Conservation (phyloP, 1,140 invertebrate species). For the Solenopsis invicta region DNA sequence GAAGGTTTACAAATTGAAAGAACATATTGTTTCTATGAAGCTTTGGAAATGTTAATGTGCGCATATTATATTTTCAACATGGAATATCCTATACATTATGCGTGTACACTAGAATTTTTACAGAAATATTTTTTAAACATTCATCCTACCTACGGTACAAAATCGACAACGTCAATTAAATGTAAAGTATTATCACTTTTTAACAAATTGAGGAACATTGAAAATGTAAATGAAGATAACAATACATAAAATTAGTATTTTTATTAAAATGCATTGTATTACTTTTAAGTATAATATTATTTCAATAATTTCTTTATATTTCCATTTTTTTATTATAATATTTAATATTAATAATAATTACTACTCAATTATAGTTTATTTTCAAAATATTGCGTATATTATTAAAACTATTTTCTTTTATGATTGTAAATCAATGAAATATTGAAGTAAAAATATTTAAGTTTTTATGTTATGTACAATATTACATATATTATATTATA, state of each 20-base stretch:
- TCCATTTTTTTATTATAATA: too few species aligned
- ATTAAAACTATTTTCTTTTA: too few species aligned
- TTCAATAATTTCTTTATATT: too few species aligned
- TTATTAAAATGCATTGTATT: not conserved
- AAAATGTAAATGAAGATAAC: constrained; percentile 10
- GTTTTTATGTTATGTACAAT: too few species aligned
- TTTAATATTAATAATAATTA: too few species aligned
- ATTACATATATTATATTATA: too few species aligned
- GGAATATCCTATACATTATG: not conserved
- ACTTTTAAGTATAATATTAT: not conserved
- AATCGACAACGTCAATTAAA: not conserved
- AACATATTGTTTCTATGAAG: constrained; percentile 29
- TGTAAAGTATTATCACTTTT: constrained; percentile 1
- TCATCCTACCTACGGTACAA: not conserved
- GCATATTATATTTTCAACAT: constrained; percentile 16
- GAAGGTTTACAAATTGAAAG: not conserved
- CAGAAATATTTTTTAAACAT: constrained; percentile 31
- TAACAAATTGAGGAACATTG: constrained; percentile 18
- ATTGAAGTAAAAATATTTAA: too few species aligned
- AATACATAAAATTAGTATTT: constrained; percentile 1
- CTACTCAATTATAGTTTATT: too few species aligned
- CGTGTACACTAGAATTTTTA: constrained; percentile 14
- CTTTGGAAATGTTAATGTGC: constrained; percentile 25
- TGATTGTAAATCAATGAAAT: too few species aligned
- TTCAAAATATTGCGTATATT: too few species aligned